Base-by-base conservation (phyloP, 2,113 vertebrate genomes). In the Condylura cristata region DNA sequence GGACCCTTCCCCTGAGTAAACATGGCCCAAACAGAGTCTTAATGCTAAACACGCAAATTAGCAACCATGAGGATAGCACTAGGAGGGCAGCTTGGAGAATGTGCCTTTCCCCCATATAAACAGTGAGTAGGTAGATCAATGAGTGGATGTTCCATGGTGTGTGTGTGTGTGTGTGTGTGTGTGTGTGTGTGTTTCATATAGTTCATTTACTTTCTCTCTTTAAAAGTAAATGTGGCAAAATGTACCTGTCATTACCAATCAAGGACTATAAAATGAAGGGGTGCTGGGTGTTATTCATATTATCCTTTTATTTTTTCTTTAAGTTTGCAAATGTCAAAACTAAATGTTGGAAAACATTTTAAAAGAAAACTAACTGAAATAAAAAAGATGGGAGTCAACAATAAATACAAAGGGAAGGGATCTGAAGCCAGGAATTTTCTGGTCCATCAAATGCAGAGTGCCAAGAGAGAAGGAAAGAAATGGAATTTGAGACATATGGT, bases 401-500 rank as follows among this genome's bases (percentile, higher is more conserved):
- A 8, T 51, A 80, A 63, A 65, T 26, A 60, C 17, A n/a, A 16
- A 30, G 44, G 65, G 37, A 86, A 37, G 8, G 13, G 12, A 4
- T 82, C 46, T 82, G 80, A 74, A 92, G 88, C 86, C 83, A 90
- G 66, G 78, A 70, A 53, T 87, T 37, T 93, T 86, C 89, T 84
- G 37, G 70, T 82, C 66, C 37, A 8, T 83, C 85, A 24, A 58
- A 48, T 51, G 76, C 63, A 34, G 24, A 26, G 46, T 41, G 51
- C 79, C 44, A 28, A 41, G 68, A 74, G 72, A 71, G 28, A 66
- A 86, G 63, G 60, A 65, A 90, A n/a, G 60, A 90, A 39, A n/a
- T 74, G 71, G 86, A 82, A 75, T 87, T 34, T 9, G 60, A 91
- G 89, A 88, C 92, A 94, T 82, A 44, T 80, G 88, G 88, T 87